These are phyloP conservation scores for Eupithecia tripunctaria DNA, from an alignment of 2,888 invertebrate species.

Conservation along the genomic window DNA sequence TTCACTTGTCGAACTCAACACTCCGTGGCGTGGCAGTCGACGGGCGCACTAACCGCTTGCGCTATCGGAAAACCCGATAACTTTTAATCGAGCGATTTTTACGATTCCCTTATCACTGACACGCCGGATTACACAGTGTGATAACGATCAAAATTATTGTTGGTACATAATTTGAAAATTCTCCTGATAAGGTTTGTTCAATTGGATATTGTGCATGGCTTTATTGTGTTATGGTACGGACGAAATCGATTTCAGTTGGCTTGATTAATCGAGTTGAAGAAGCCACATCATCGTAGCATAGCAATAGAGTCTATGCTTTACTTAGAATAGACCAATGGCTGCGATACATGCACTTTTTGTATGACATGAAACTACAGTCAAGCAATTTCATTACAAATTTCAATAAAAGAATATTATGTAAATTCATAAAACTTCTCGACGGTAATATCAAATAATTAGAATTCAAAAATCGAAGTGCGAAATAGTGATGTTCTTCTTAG, in stretches of 20 bases:
- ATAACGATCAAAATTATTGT: constrained; percentile 74
- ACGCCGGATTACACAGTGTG: constrained; percentile 79
- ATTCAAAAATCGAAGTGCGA: constrained; percentile 52
- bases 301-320: neutral
- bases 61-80: constrained; percentile 45
- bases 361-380: neutral
- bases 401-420: neutral
- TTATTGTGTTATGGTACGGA: constrained; percentile 19
- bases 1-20: constrained; percentile 5
- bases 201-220: constrained; percentile 33
- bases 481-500: constrained; percentile 45
- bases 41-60: constrained; percentile 33
- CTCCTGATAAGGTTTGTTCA: constrained; percentile 33
- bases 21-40: constrained; percentile 15
- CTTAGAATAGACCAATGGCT: neutral
- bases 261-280: constrained; percentile 11
- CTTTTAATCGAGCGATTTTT: constrained; percentile 80
- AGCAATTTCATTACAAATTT: neutral
- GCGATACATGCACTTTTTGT: neutral
- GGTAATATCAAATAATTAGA: neutral
- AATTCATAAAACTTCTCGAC: neutral
- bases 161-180: constrained; percentile 56
- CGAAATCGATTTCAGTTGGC: constrained; percentile 22
- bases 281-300: neutral
- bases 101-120: constrained; percentile 79